Percentiles rank a stretch among this genome's conserved stretches.
Conservation (phyloP, 1,140 invertebrate genomes). For the Anastrepha obliqua region DNA sequence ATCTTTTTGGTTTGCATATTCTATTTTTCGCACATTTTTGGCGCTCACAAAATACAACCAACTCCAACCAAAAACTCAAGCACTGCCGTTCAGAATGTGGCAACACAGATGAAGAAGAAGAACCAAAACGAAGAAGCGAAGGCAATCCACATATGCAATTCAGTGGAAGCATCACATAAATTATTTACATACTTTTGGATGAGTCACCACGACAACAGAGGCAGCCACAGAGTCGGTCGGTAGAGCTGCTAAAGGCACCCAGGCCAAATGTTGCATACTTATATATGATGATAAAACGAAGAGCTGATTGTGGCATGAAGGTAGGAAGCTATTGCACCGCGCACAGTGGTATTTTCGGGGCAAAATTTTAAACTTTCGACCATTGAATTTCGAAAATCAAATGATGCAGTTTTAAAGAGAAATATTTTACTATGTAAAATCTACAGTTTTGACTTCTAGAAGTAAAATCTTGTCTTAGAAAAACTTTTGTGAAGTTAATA, state of each 20-base stretch:
- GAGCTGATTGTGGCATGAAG: background rate
- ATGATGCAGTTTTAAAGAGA: too few relatives aligned
- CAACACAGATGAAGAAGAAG: background rate
- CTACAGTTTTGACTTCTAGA: too few relatives aligned
- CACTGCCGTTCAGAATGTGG: background rate
- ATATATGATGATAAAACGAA: background rate
- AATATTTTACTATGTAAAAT: too few relatives aligned
- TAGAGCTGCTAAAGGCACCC: background rate
- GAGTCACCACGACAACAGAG: slow-evolving; percentile 54
- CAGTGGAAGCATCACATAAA: slow-evolving; percentile 50
- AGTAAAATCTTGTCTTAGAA: too few relatives aligned
- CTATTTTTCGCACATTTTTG: slow-evolving; percentile 32
- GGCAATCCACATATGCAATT: slow-evolving; percentile 38
- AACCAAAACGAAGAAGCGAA: background rate
- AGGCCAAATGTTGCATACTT: background rate
- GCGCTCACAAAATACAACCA: background rate
- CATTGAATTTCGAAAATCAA: too few relatives aligned
- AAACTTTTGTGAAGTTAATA: too few relatives aligned
- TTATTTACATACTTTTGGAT: slow-evolving; percentile 57
- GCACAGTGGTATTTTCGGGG: too few relatives aligned
- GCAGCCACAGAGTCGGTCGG: slow-evolving; percentile 1
- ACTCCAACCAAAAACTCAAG: background rate
- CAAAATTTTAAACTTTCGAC: too few relatives aligned
- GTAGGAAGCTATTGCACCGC: too few relatives aligned
- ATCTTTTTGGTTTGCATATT: background rate